Conservation (phyloP, 2,888 invertebrate species). For the Drosophila leonis region DNA sequence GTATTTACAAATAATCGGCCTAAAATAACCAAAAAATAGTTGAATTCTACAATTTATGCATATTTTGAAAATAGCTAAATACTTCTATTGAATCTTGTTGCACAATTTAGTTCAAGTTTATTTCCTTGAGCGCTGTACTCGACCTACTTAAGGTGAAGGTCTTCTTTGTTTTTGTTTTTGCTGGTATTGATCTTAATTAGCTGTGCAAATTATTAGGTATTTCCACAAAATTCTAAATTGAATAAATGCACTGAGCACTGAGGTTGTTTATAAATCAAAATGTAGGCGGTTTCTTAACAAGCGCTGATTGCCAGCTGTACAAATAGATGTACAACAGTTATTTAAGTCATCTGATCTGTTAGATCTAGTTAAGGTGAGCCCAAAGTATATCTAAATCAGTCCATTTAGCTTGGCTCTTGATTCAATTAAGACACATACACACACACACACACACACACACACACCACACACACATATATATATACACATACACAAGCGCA, state of each 20-base stretch:
- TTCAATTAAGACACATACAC: constrained; percentile 63
- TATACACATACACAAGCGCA: constrained; percentile 6
- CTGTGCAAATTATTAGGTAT: constrained; percentile 22
- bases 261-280: constrained; percentile 41
- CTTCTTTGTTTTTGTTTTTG: constrained; percentile 28
- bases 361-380: constrained; percentile 72
- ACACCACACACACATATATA: constrained; percentile 19
- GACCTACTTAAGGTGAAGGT: constrained; percentile 69
- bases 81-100: not conserved
- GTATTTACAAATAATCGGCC: not conserved
- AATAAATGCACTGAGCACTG: constrained; percentile 61
- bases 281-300: constrained; percentile 42
- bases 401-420: constrained; percentile 67
- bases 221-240: constrained; percentile 53
- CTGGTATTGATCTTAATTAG: constrained; percentile 35
- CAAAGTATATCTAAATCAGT: constrained; percentile 66
- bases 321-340: constrained; percentile 34
- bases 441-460: constrained; percentile 17
- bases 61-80: not conserved
- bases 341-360: constrained; percentile 31
- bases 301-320: constrained; percentile 33
- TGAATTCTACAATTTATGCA: not conserved
- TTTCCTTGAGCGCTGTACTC: constrained; percentile 13
- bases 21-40: not conserved
- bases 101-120: not conserved